Evolutionary conservation across 2,113 vertebrate genomes (phyloP).

Genomic region (Ornithorhynchus anatinus): DNA sequence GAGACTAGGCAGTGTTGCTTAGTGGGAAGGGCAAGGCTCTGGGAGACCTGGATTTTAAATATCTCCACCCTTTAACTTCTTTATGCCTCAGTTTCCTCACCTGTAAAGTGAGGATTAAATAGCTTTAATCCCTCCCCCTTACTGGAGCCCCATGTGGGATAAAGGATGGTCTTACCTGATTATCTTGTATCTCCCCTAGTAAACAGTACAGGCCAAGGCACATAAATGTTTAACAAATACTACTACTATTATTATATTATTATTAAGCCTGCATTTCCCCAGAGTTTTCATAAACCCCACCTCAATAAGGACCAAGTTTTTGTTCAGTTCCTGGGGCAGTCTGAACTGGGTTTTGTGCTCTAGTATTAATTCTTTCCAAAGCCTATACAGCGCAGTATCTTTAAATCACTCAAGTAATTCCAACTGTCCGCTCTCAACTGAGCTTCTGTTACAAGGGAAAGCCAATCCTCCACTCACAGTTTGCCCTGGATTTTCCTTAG

Average conservation of each 20-base stretch:
- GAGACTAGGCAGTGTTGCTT: no score
- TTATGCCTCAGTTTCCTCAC: no score
- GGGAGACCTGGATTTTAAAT: no score
- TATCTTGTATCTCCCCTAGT: background rate
- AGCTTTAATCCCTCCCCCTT: no score
- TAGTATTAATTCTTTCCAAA: constrained; percentile 23
- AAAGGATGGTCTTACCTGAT: background rate
- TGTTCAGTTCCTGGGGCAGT: constrained; percentile 40
- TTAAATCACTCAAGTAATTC: constrained; percentile 53
- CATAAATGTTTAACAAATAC: no score
- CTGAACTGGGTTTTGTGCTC: constrained; percentile 14
- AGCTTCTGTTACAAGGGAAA: constrained; percentile 40
- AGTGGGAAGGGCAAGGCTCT: no score
- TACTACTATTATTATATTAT: no score
- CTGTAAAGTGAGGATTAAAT: no score
- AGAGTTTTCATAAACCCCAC: background rate
- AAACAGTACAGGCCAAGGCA: no score
- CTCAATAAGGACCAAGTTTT: background rate
- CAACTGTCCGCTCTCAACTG: constrained; percentile 15
- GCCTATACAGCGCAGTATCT: constrained; percentile 49
- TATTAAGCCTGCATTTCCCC: background rate
- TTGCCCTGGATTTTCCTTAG: background rate
- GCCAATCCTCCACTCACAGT: constrained; percentile 38
- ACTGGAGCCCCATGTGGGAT: background rate
- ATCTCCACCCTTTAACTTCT: no score